Conservation (phyloP, 1,140 invertebrate species). For the Homarus americanus region DNA sequence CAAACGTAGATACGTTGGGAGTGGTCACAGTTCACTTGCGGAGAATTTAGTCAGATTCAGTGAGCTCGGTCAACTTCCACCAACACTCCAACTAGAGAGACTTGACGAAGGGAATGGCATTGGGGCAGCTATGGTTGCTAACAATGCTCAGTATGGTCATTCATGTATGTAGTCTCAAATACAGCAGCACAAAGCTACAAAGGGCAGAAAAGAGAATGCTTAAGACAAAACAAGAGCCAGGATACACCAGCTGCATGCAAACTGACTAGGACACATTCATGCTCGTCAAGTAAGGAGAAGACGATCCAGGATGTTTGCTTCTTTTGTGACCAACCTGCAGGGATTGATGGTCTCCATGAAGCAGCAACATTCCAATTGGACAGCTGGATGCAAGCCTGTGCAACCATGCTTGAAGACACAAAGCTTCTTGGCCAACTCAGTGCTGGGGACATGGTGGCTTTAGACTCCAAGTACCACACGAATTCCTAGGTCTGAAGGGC, state of each 20-base stretch:
- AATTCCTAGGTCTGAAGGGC: neutral
- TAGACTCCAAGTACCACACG: neutral
- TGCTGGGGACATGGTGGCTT: constrained; percentile 31
- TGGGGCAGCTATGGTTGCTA: too few species aligned
- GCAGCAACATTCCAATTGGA: constrained; percentile 23
- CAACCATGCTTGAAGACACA: neutral
- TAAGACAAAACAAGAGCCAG: too few species aligned
- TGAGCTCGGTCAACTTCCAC: too few species aligned
- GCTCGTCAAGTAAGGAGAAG: constrained; percentile 4
- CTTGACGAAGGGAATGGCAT: too few species aligned
- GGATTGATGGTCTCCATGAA: constrained; percentile 5
- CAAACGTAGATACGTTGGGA: too few species aligned
- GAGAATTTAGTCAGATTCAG: too few species aligned
- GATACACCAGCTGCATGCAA: constrained; percentile 20
- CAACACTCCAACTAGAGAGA: too few species aligned
- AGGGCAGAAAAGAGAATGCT: too few species aligned
- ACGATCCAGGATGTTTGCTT: neutral
- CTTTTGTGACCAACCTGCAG: constrained; percentile 22
- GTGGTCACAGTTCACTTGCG: too few species aligned
- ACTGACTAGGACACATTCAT: constrained; percentile 19
- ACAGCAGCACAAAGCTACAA: too few species aligned
- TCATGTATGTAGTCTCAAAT: too few species aligned
- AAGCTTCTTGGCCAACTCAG: constrained; percentile 7
- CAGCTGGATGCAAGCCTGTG: neutral
- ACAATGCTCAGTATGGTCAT: too few species aligned